Conservation (phyloP, 1,140 invertebrate species). For the Eubasilissa regina region DNA sequence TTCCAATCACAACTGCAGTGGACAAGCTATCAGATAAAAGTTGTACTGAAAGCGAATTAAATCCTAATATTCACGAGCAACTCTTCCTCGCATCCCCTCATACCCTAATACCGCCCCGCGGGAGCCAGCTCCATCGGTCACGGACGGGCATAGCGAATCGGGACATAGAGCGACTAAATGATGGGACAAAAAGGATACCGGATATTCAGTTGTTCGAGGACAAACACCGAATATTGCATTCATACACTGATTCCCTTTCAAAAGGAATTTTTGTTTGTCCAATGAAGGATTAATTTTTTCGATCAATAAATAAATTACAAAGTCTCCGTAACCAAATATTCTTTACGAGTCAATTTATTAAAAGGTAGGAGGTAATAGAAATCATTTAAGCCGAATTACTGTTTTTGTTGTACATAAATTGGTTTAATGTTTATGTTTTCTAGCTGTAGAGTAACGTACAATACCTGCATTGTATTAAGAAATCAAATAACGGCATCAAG, state of each 20-base stretch:
- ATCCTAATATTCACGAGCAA: conserved; percentile 36
- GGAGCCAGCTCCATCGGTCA: conserved; percentile 35
- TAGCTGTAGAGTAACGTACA: no score
- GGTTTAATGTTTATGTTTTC: no score
- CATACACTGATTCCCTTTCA: conserved; percentile 1
- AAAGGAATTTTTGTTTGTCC: conserved; percentile 7
- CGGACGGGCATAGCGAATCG: conserved; percentile 40
- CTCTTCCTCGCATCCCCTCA: neutral
- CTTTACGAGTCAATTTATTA: no score
- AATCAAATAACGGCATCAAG: no score
- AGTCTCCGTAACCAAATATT: no score
- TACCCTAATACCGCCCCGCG: neutral
- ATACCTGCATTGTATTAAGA: no score
- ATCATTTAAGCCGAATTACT: no score
- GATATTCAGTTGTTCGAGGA: conserved; percentile 38
- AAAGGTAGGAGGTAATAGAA: no score
- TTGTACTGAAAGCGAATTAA: conserved; percentile 59
- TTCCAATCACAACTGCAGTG: conserved; percentile 52
- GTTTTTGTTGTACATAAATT: no score
- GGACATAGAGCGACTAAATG: conserved; percentile 36
- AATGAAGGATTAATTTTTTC: conserved; percentile 29
- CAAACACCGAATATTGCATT: conserved; percentile 42
- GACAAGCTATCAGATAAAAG: conserved; percentile 60
- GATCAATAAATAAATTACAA: neutral
- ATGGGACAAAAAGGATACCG: conserved; percentile 41